Conservation (phyloP, 2,797 vertebrate species). For the Darevskia nairensis region DNA sequence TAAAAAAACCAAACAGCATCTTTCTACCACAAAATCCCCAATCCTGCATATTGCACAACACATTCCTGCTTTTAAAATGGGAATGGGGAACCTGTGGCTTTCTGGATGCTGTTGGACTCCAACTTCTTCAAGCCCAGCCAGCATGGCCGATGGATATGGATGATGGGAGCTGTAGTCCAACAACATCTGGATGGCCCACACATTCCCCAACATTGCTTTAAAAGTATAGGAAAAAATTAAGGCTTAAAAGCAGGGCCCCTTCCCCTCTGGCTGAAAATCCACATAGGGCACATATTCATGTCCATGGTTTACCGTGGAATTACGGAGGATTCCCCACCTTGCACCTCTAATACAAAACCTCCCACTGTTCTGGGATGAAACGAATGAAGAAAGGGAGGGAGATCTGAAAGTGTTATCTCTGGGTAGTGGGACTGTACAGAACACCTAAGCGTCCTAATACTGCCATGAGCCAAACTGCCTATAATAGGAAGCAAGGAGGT, state of each 20-base stretch:
- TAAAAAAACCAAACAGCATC: background rate
- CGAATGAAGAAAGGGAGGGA: too few species aligned
- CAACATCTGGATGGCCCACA: background rate
- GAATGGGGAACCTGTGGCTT: background rate
- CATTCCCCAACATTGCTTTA: background rate
- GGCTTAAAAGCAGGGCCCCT: background rate
- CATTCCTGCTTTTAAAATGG: background rate
- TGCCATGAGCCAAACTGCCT: background rate
- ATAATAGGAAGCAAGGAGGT: background rate
- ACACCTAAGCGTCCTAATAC: background rate
- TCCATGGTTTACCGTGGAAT: background rate
- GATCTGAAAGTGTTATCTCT: background rate
- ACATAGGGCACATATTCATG: background rate
- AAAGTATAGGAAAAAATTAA: background rate
- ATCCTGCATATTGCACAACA: background rate
- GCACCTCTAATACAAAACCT: background rate
- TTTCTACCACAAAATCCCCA: background rate
- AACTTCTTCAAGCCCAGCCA: background rate
- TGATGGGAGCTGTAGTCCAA: background rate
- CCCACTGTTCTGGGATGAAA: background rate
- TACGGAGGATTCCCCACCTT: background rate
- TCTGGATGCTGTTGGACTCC: background rate
- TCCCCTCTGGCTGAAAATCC: background rate
- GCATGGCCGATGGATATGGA: background rate
- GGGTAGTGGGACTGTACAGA: background rate